Base-by-base conservation (phyloP, 53 echinoderm and acorn worm genomes). In the Mesocentrotus franciscanus region DNA sequence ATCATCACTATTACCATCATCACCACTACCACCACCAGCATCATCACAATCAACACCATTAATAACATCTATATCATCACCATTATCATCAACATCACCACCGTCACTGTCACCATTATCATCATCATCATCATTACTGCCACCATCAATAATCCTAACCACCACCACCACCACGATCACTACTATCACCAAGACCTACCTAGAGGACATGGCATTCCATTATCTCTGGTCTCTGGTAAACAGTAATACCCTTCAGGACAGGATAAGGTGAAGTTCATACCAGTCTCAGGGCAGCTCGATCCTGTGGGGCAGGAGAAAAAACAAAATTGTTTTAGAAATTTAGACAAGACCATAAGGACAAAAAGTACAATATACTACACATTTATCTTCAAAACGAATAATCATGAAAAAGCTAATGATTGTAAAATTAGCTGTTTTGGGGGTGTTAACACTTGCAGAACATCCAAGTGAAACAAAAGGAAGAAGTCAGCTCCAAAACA, bases 171-270 rank as follows among this genome's bases (percentile, higher is more conserved):
- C 32, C 78, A 83, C 7, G 17, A 93, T 30, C 61, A 90, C 22
- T 66, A 90, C 24, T 15, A 56, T 56, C 93, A 92, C 10, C 68
- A 14, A 58, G 59, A 57, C 94, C 90, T 95, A 99, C 99, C 99
- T 90, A 98, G 68, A 57, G 96, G 97, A 81, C 99, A 99, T 20
- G 98, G 97, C 35, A 93, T 70, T 36, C 99, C 99, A 89, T 99
- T 90, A 92, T 99, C 97, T 22, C 93, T 95, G 14, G 98, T 99
- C 9, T 95, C 96, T 68, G 95, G 95, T 27, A 79, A 72, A 89
- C 99, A 99, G 95, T 98, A 98, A 94, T 96, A 99, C 10, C 99
- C 99, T 32, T 92, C 90, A 33, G 98, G 99, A 87, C 99, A 99
- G 0, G 97, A 95, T 79, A 97, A 60, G 0, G 98, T 98, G 90